These are phyloP conservation scores for Pantherophis vulpinus DNA, from an alignment of 2,797 vertebrate species.

Conservation along the genomic window DNA sequence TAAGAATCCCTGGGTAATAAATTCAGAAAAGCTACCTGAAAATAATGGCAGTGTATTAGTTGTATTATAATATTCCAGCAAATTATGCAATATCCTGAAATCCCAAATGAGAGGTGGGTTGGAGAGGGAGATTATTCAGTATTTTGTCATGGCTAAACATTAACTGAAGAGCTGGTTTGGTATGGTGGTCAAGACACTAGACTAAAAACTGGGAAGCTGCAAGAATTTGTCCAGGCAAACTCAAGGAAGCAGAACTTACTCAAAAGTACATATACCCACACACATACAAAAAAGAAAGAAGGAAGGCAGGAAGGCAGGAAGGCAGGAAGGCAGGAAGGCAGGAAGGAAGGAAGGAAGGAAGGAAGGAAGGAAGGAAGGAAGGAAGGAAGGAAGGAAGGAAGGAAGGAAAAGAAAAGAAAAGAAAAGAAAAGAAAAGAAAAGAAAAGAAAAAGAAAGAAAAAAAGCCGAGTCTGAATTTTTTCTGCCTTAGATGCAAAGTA, in stretches of 20 bases:
- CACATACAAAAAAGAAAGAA: background rate
- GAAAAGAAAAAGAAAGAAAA: background rate
- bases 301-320: fast-evolving
- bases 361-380: too few species aligned
- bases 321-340: too few species aligned
- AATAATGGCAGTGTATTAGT: background rate
- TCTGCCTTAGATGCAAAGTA: background rate
- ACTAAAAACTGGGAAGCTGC: background rate
- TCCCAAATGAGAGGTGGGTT: background rate
- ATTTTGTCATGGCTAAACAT: background rate
- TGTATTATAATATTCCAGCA: background rate
- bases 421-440: background rate
- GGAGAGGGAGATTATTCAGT: background rate
- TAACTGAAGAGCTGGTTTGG: background rate
- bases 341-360: too few species aligned
- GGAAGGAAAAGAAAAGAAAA: too few species aligned
- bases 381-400: too few species aligned
- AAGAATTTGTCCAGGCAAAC: background rate
- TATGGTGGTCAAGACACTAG: background rate
- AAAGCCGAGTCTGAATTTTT: background rate
- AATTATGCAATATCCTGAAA: background rate
- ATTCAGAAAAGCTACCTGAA: background rate
- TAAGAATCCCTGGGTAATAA: background rate
- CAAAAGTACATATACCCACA: background rate
- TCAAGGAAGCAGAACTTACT: background rate